phyloP scores from a whole-genome alignment of 1,140 invertebrate species.

The Camponotus floridanus region DNA sequence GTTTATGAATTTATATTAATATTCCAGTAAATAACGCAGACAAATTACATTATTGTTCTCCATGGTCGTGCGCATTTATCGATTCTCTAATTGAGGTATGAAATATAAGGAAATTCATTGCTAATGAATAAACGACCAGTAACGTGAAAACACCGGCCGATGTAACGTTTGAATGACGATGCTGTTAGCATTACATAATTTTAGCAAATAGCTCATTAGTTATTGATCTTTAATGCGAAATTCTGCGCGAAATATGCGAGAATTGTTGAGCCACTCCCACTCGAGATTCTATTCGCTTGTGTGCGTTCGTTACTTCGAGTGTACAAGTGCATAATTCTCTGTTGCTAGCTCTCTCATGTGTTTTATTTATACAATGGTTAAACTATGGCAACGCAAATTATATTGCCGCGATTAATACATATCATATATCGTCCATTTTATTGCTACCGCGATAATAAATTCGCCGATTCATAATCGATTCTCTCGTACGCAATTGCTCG shows the following conservation, averaged over 20 bases:
- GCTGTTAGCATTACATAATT: constrained; percentile 45
- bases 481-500: constrained; percentile 19
- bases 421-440: constrained; percentile 58
- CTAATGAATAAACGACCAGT: constrained; percentile 28
- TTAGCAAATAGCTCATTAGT: constrained; percentile 56
- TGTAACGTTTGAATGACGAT: constrained; percentile 26
- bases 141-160: background rate
- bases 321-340: constrained; percentile 23
- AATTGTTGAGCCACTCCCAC: background rate
- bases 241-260: constrained; percentile 28
- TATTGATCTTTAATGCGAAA: constrained; percentile 54
- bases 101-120: constrained; percentile 54
- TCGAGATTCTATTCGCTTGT: constrained; percentile 35
- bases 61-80: constrained; percentile 15
- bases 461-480: constrained; percentile 14
- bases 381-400: constrained; percentile 50
- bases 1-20: constrained; percentile 1
- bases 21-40: background rate
- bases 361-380: constrained; percentile 56
- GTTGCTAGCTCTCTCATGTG: background rate
- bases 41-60: constrained; percentile 21
- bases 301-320: constrained; percentile 20
- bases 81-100: constrained; percentile 26
- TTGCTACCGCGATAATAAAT: constrained; percentile 60
- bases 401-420: constrained; percentile 30